Evolutionary conservation across 2,797 vertebrate genomes (phyloP), one percentile per base, ranked within the genome.

Genomic region (Hydrolagus colliei): DNA sequence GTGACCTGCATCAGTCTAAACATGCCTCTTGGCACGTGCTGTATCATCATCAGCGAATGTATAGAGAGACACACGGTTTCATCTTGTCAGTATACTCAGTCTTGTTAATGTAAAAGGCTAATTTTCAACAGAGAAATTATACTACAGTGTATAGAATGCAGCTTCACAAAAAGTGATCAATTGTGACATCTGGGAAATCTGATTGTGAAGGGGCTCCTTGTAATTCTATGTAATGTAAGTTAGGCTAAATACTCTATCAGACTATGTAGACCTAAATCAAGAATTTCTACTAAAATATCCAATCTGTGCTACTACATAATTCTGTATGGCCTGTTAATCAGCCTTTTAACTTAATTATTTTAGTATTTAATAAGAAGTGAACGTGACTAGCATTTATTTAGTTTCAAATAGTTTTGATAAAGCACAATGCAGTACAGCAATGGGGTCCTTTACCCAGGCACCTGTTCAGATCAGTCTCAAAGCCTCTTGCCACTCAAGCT

Each of bases 171-270:
- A 10, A 68, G 65, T 84, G 79, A n/a, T 67, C 67, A 68, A 35
- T 84, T 71, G 62, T 16, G 32, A 41, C 79, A 68, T 68, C 65
- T 84, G 65, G 79, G 68, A 52, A 71, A 71, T 68, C 18, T 84
- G 65, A 18, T 84, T 35, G 41, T 84, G 10, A 67, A 84, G n/a
- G 1, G 32, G 32, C 16, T 27, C 61, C 16, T 3, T 32, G 62
- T 8, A 65, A 65, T 84, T 71, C 71, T 18, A 67, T 52, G 65
- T 35, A n/a, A 52, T 20, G 32, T 84, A 71, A 52, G 41, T 6
- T 52, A 3, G 6, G 41, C 3, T 6, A 3, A 52, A 27, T 18
- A 68, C 68, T 0, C 2, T 71, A 52, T 71, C 79, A 84, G 41
- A 77, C 16, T 41, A 10, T 41, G 20, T 16, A 52, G 35, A 32